Conservation (phyloP, 2,113 vertebrate species). For the Colinus virginianus region DNA sequence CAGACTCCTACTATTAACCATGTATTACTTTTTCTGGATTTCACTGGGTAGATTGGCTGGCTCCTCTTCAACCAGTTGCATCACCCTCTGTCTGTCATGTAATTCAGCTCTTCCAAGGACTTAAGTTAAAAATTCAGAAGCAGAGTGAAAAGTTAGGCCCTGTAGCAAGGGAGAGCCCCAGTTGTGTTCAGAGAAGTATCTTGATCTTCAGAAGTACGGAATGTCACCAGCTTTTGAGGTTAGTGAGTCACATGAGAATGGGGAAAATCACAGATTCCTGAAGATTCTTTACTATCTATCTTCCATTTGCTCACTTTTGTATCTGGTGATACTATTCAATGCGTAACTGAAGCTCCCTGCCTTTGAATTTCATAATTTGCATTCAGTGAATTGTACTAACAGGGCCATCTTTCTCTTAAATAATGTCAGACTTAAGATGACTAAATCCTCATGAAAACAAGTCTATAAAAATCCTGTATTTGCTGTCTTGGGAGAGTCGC, state of each 20-base stretch:
- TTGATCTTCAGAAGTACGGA: background rate
- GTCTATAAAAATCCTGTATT: conserved; percentile 2
- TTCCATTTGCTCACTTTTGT: background rate
- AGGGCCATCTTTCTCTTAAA: background rate
- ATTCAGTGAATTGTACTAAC: background rate
- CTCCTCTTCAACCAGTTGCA: background rate
- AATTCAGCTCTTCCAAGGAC: background rate
- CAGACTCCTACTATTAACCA: background rate
- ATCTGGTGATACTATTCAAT: background rate
- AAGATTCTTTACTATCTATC: background rate
- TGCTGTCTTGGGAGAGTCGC: background rate
- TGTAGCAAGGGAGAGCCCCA: background rate
- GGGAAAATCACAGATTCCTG: background rate
- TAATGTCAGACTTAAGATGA: background rate
- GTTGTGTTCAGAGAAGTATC: background rate
- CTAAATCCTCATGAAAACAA: conserved; percentile 39
- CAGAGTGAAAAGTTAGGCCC: background rate
- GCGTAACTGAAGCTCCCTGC: background rate
- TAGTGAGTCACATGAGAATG: background rate
- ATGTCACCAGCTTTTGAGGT: background rate
- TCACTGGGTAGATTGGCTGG: background rate
- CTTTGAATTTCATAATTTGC: background rate
- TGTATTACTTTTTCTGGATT: background rate
- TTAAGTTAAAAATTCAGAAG: background rate
- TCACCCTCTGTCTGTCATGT: background rate